phyloP scores from a whole-genome alignment of 2,888 invertebrate genomes.

The Drosophila percnosoma region DNA sequence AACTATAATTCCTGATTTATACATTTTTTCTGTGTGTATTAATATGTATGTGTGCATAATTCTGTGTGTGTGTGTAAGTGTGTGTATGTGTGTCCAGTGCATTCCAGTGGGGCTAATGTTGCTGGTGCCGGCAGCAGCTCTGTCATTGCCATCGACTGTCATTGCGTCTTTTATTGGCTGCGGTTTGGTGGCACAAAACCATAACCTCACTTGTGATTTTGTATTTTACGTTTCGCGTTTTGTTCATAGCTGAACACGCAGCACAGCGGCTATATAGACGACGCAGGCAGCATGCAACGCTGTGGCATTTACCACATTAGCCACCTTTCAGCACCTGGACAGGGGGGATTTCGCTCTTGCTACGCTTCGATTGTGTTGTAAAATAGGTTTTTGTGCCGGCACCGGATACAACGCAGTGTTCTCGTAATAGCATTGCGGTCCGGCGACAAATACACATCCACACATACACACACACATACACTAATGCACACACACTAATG shows the following conservation, averaged over 20 bases:
- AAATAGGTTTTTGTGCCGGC: constrained; percentile 45
- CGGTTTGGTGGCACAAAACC: constrained; percentile 76
- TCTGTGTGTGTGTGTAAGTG: neutral
- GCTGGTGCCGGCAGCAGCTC: constrained; percentile 14
- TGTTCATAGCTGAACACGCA: constrained; percentile 64
- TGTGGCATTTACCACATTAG: constrained; percentile 61
- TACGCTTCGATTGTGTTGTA: constrained; percentile 20
- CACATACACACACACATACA: constrained; percentile 1
- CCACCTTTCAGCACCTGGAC: constrained; percentile 64
- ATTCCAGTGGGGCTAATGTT: constrained; percentile 54
- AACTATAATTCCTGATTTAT: neutral
- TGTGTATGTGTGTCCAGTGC: neutral
- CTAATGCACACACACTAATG: constrained; percentile 2
- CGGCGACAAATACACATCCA: constrained; percentile 49
- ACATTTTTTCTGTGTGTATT: neutral
- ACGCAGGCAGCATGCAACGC: constrained; percentile 29
- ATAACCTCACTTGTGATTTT: constrained; percentile 79
- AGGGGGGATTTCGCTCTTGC: constrained; percentile 11
- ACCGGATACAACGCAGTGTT: constrained; percentile 55
- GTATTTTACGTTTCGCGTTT: constrained; percentile 42
- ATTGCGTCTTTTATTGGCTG: constrained; percentile 79
- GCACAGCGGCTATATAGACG: constrained; percentile 8
- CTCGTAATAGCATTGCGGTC: constrained; percentile 77
- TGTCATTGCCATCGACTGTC: constrained; percentile 57
- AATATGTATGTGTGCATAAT: neutral